A percentile compares a stretch with the other conserved stretches of the same genome.
These are phyloP conservation scores for Acronicta psi DNA, from an alignment of 2,888 invertebrate species.

Conservation along the genomic window DNA sequence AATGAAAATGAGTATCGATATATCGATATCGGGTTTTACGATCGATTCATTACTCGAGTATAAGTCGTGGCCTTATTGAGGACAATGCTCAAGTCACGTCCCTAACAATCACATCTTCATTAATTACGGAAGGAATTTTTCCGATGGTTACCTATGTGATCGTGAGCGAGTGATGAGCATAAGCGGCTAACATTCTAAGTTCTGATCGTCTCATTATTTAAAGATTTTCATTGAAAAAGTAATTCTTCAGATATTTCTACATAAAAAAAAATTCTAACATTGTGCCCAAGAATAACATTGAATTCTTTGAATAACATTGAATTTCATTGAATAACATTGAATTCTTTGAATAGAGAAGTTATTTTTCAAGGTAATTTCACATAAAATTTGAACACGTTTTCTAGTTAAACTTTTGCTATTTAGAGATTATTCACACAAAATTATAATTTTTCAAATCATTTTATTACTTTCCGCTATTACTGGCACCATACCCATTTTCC, in stretches of 20 bases:
- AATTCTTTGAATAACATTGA: too few species aligned
- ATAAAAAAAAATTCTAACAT: too few species aligned
- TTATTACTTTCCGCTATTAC: slow-evolving; percentile 38
- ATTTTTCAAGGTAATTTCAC: too few species aligned
- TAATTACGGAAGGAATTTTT: slow-evolving; percentile 83
- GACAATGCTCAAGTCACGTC: slow-evolving; percentile 73
- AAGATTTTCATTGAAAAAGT: not conserved
- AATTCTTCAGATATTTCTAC: too few species aligned
- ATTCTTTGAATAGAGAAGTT: too few species aligned
- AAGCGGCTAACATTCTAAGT: slow-evolving; percentile 33
- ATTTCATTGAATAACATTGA: too few species aligned
- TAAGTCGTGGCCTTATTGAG: slow-evolving; percentile 71
- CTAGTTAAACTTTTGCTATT: too few species aligned
- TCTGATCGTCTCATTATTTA: not conserved
- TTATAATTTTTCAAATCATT: not conserved
- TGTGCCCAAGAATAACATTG: too few species aligned
- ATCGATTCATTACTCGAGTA: slow-evolving; percentile 77
- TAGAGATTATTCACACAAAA: too few species aligned
- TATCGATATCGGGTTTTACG: slow-evolving; percentile 79
- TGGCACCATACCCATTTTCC: slow-evolving; percentile 61
- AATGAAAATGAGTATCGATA: slow-evolving; percentile 83
- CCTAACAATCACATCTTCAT: slow-evolving; percentile 79
- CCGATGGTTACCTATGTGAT: slow-evolving; percentile 63
- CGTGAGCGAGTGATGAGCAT: slow-evolving; percentile 60
- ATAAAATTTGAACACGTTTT: too few species aligned